Conservation (phyloP, 37 sponge, comb jelly and placozoan species). For the Cladorhizidae sp. region DNA sequence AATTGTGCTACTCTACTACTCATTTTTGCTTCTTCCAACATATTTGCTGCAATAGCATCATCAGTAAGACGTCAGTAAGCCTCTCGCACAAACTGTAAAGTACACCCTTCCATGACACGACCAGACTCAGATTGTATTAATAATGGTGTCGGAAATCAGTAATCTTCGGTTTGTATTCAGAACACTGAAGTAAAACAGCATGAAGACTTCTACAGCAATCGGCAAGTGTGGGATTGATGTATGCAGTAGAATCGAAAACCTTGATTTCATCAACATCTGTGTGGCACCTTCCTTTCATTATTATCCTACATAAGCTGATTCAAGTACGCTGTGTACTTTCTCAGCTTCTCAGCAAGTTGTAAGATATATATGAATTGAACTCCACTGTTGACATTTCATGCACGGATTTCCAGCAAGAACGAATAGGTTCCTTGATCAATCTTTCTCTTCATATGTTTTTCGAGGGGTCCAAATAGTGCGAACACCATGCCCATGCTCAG, state of each 20-base stretch:
- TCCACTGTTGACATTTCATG: conserved; percentile 48
- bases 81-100: conserved; percentile 39
- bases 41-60: conserved; percentile 4
- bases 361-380: conserved; percentile 21
- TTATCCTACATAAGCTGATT: conserved; percentile 16
- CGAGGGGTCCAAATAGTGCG: conserved; percentile 38
- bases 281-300: conserved; percentile 13
- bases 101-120: conserved; percentile 45
- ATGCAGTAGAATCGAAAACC: not conserved
- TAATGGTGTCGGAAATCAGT: conserved; percentile 14
- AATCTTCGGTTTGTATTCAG: conserved; percentile 38
- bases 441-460: conserved; percentile 9
- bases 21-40: conserved; percentile 13
- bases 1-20: conserved; percentile 11
- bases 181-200: conserved; percentile 9
- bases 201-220: conserved; percentile 43
- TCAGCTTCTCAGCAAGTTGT: conserved; percentile 55
- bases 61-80: conserved; percentile 37
- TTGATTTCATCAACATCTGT: conserved; percentile 50
- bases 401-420: conserved; percentile 27
- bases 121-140: conserved; percentile 50
- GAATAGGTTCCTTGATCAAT: conserved; percentile 28
- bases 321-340: conserved; percentile 49
- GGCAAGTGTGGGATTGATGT: conserved; percentile 28
- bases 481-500: conserved; percentile 19